These are phyloP conservation scores for Palythoa grandiflora DNA, from an alignment of 92 coral and sea anemone species.

Conservation along the genomic window DNA sequence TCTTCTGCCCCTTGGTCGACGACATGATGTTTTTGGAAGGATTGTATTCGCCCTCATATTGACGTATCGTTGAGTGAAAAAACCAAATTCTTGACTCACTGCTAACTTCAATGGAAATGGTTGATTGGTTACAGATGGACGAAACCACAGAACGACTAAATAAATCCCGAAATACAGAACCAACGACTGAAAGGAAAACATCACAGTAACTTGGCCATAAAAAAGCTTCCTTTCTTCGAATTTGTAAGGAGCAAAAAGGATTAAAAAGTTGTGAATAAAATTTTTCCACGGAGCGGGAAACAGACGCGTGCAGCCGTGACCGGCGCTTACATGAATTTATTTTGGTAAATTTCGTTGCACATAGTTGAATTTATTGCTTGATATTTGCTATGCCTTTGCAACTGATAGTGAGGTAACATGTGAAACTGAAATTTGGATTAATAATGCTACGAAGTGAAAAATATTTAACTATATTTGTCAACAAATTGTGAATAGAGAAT, in stretches of 20 bases:
- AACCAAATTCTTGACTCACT: not conserved
- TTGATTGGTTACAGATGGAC: not conserved
- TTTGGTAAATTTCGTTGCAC: no score
- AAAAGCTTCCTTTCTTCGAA: not conserved
- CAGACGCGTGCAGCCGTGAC: not conserved
- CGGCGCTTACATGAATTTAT: not conserved
- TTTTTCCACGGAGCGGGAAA: not conserved
- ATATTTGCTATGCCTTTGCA: no score
- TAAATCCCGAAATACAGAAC: not conserved
- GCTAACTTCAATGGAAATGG: slow-evolving; percentile 12
- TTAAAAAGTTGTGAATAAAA: not conserved
- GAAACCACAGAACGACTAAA: not conserved
- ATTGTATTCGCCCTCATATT: slow-evolving; percentile 1
- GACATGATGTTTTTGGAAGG: not conserved
- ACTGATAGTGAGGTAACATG: no score
- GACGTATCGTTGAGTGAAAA: not conserved
- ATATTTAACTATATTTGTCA: no score
- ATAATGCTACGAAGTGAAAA: no score
- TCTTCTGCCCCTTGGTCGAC: slow-evolving; percentile 5
- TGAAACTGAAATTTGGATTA: no score
- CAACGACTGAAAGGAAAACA: not conserved
- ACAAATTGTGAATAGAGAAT: no score
- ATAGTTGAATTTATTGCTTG: no score
- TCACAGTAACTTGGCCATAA: not conserved
- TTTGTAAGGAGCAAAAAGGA: not conserved